phyloP scores from a whole-genome alignment of 2,888 invertebrate genomes.

The Alcis repandata region DNA sequence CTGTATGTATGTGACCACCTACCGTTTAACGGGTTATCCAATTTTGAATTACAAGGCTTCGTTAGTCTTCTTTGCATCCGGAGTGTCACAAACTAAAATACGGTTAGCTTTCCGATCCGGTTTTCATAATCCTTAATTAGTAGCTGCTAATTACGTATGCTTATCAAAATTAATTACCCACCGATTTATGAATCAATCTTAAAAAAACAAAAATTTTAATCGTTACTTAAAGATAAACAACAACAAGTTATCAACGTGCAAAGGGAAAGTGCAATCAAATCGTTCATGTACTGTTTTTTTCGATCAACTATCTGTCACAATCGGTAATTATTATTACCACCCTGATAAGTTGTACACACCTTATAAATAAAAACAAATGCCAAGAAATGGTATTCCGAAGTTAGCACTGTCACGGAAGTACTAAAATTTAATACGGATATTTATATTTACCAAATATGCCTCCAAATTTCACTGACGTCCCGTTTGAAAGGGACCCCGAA shows the following conservation, averaged over 20 bases:
- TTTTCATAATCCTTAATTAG: neutral
- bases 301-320: slow-evolving; percentile 12
- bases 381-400: neutral
- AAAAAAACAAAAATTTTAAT: neutral
- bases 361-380: slow-evolving; percentile 17
- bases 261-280: neutral
- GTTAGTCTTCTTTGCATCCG: too few species aligned
- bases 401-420: neutral
- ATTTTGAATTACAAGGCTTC: too few species aligned
- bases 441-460: slow-evolving; percentile 51
- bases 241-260: neutral
- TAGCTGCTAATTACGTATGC: neutral
- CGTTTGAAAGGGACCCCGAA: slow-evolving; percentile 48
- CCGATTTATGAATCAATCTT: neutral
- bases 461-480: slow-evolving; percentile 52
- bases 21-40: too few species aligned
- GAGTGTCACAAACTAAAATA: too few species aligned
- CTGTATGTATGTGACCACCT: too few species aligned
- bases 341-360: slow-evolving; percentile 8
- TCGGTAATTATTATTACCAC: slow-evolving; percentile 16
- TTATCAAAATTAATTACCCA: neutral
- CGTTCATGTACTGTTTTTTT: neutral
- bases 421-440: neutral
- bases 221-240: neutral
- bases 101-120: too few species aligned